phyloP scores from a whole-genome alignment of 2,797 vertebrate species.

The Zalophus californianus region DNA sequence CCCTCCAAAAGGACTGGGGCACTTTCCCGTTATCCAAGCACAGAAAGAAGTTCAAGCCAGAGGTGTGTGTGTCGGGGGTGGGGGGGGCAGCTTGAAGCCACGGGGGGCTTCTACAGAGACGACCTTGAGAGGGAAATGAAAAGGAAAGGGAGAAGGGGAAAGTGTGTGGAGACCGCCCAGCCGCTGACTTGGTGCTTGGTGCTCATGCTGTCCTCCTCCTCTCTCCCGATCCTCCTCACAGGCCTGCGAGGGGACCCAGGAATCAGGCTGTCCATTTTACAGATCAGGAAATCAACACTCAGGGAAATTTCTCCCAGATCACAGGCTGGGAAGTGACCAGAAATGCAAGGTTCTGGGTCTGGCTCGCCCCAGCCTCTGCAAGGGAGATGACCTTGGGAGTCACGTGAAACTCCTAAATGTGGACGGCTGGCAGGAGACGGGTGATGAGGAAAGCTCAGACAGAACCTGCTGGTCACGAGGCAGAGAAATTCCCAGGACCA shows the following conservation, averaged over 20 bases:
- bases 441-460: not conserved
- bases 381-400: constrained; percentile 74
- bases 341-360: constrained; percentile 2
- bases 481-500: not conserved
- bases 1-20: not conserved
- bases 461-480: not conserved
- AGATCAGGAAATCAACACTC: constrained; percentile 27
- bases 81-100: not conserved
- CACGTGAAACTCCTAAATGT: constrained; percentile 65
- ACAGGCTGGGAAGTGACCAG: not conserved
- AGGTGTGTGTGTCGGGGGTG: no score
- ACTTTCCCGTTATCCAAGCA: not conserved
- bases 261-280: constrained; percentile 51
- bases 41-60: not conserved
- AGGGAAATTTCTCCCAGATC: constrained; percentile 35
- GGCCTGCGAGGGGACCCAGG: not conserved
- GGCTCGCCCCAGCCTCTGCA: not conserved
- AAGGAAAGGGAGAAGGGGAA: not conserved
- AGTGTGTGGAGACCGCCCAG: not conserved
- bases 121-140: not conserved
- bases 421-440: constrained; percentile 38
- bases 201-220: not conserved
- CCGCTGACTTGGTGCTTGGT: not conserved
- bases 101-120: not conserved
- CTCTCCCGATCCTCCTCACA: not conserved